These are phyloP conservation scores for Lates calcarifer DNA, from an alignment of 2,113 vertebrate genomes.

Conservation along the genomic window DNA sequence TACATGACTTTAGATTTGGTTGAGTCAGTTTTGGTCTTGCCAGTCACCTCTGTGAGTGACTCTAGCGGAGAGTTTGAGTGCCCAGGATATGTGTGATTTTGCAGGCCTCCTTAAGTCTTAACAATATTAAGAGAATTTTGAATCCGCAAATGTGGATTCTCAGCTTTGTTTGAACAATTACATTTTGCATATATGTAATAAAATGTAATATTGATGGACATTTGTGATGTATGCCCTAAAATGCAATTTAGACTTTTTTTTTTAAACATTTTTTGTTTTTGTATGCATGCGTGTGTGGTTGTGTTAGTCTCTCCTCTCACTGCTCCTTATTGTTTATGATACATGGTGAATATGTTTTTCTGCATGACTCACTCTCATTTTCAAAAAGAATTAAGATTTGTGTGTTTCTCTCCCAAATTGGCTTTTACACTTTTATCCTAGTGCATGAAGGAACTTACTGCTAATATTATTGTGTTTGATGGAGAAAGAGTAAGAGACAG, in stretches of 20 bases:
- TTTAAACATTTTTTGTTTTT: neutral
- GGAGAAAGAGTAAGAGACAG: constrained; percentile 18
- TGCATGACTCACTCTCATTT: constrained; percentile 72
- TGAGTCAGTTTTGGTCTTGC: neutral
- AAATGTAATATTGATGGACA: constrained; percentile 6
- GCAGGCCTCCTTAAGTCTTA: neutral
- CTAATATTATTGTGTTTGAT: constrained; percentile 32
- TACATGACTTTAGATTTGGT: constrained; percentile 14
- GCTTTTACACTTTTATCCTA: constrained; percentile 62
- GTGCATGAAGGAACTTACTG: constrained; percentile 32
- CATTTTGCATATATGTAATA: neutral
- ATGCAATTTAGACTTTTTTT: constrained; percentile 7
- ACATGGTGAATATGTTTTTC: constrained; percentile 72
- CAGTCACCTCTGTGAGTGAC: constrained; percentile 25
- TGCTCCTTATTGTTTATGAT: constrained; percentile 67
- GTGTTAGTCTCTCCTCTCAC: constrained; percentile 32
- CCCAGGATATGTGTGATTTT: constrained; percentile 26
- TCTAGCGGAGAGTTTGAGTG: constrained; percentile 26
- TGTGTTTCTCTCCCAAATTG: constrained; percentile 64
- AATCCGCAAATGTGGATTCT: neutral
- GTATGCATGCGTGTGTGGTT: constrained; percentile 4
- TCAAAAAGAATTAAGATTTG: constrained; percentile 66
- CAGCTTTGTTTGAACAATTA: constrained; percentile 6
- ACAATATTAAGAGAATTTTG: constrained; percentile 9
- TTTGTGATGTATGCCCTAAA: constrained; percentile 18